Evolutionary conservation across 2,888 invertebrate genomes (phyloP), one percentile per base, ranked within the genome.

Genomic region (Lacanobia wlatinum): DNA sequence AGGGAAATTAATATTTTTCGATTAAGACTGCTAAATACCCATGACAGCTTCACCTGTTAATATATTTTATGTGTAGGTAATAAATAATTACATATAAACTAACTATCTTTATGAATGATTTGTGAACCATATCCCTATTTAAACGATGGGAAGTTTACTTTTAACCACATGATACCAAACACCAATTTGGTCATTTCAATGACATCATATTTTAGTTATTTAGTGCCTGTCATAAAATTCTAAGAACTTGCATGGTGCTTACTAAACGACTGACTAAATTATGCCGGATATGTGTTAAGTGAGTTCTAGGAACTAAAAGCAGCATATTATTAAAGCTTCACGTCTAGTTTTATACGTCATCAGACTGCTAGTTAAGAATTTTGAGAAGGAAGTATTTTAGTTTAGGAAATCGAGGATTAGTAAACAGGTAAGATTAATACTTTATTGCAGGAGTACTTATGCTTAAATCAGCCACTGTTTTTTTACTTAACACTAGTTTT

Each of bases 161-260:
- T 76, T 12, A 5, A 18, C 48, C 70, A 59, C 73, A 77, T 34
- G 73, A 43, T 38, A 62, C 46, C 18, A 64, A 71, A 52, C 4
- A 68, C 63, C 52, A 61, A 53, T 55, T 65, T 68, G 48, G 61
- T 48, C 21, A 64, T 68, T 60, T 38, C 10, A 52, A 70, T 80
- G 80, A 80, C 78, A 67, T 82, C 80, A 80, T 67, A 71, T 28
- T 76, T 72, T 64, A 68, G 78, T 63, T 78, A 65, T 80, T 82
- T 70, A 55, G 48, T 46, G 46, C 48, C 58, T 18, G 63, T 82
- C 77, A 80, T 74, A 61, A 58, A 70, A 7, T 80, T 82, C 82
- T 52, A 9, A 52, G 82, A 80, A 80, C 18, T 62, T 18, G 50
- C 55, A 74, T 82, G 64, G 73, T 74, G 64, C 60, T 65, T 50